Conservation (phyloP, 2,113 vertebrate genomes). For the Dipodomys ordii region DNA sequence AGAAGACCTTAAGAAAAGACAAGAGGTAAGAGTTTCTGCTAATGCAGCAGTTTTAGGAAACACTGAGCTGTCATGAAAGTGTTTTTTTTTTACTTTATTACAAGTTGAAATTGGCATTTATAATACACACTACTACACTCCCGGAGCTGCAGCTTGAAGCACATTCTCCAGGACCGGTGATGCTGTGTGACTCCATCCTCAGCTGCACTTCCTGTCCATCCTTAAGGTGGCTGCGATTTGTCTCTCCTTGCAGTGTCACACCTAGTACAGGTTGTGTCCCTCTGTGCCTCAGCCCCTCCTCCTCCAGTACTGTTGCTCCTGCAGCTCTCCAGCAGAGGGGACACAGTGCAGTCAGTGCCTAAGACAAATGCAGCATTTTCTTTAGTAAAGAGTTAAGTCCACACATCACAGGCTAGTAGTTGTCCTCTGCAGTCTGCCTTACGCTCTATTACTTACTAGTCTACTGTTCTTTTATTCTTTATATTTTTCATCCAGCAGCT, state of each 20-base stretch:
- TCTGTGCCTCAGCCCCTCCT: too few species aligned
- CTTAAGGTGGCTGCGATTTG: neutral
- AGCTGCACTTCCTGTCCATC: neutral
- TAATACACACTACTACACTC: neutral
- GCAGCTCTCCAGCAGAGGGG: too few species aligned
- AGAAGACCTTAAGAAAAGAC: slow-evolving; percentile 94
- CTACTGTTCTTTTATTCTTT: neutral
- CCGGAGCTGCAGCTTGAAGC: neutral
- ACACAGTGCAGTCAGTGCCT: too few species aligned
- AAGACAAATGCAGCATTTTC: neutral
- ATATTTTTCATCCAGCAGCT: slow-evolving; percentile 20
- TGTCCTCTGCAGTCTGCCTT: neutral
- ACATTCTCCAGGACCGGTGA: too few species aligned
- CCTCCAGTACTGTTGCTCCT: too few species aligned
- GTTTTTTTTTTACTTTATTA: slow-evolving; percentile 18
- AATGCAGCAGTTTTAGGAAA: slow-evolving; percentile 1
- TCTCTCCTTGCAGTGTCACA: neutral
- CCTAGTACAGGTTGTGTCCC: too few species aligned
- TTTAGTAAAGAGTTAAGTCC: neutral
- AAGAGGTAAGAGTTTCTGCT: slow-evolving; percentile 90
- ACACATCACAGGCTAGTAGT: neutral
- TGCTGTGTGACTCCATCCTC: too few species aligned
- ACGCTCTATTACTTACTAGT: neutral
- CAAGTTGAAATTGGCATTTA: neutral
- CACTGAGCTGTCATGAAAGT: neutral